phyloP scores from a whole-genome alignment of 2,113 vertebrate species.

The Corythoichthys intestinalis region DNA sequence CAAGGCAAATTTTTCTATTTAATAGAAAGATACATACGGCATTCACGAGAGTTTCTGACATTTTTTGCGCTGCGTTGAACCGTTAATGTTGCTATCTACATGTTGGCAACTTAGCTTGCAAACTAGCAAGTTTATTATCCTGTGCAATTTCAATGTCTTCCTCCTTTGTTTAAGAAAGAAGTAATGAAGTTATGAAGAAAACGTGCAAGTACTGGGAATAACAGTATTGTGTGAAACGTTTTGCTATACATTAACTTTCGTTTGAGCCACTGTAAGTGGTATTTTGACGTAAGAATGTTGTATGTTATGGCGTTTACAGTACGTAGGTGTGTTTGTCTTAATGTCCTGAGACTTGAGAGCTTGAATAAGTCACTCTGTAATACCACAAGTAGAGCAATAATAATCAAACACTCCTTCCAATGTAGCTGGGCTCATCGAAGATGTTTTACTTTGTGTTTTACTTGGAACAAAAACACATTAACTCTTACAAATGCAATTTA shows the following conservation, averaged over 20 bases:
- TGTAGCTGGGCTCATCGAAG: not conserved
- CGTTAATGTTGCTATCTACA: conserved; percentile 35
- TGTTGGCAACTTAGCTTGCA: conserved; percentile 32
- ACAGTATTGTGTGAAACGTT: conserved; percentile 11
- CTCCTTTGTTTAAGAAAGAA: not conserved
- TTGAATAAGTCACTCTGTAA: not conserved
- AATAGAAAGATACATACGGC: not conserved
- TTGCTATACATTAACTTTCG: conserved; percentile 29
- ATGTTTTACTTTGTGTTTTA: not conserved
- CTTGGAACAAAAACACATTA: not conserved
- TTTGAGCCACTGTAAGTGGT: not conserved
- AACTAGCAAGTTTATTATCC: not conserved
- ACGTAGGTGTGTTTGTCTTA: not conserved
- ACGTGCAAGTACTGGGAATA: conserved; percentile 29
- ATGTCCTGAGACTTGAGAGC: not conserved
- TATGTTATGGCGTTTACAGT: not conserved
- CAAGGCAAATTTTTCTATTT: conserved; percentile 73
- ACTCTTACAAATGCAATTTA: conserved; percentile 11
- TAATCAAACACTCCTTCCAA: not conserved
- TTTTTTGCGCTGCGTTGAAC: not conserved
- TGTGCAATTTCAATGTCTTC: not conserved
- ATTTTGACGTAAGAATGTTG: not conserved
- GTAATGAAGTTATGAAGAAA: not conserved
- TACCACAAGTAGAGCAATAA: too few relatives aligned
- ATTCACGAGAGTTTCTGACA: not conserved